Conservation (phyloP, 2,113 vertebrate genomes). For the Terrapene triunguis region DNA sequence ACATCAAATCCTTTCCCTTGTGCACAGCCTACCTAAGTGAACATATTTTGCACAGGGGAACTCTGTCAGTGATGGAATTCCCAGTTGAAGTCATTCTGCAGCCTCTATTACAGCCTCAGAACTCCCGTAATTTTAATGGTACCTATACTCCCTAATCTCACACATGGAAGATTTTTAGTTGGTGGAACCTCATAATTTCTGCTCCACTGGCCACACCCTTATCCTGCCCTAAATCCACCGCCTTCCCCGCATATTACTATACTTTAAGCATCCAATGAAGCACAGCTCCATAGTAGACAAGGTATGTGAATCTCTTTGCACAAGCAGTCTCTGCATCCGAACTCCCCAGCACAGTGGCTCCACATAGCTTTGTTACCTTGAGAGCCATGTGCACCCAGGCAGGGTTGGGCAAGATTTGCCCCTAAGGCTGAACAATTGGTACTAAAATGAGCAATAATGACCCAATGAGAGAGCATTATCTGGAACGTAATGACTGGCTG, state of each 20-base stretch:
- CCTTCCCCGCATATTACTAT: neutral
- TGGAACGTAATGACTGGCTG: neutral
- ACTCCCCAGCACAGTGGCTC: accelerated
- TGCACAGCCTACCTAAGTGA: neutral
- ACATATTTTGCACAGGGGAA: neutral
- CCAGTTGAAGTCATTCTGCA: neutral
- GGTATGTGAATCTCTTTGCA: neutral
- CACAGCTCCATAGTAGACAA: accelerated
- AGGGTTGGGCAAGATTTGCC: neutral
- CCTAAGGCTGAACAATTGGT: neutral
- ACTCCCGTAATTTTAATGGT: neutral
- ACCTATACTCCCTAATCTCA: accelerated
- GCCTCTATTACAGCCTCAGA: neutral
- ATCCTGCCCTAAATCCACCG: neutral
- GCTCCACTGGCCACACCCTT: neutral
- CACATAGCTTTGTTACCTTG: neutral
- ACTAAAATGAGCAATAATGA: neutral
- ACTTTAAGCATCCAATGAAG: neutral
- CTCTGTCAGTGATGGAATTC: neutral
- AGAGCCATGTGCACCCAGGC: accelerated
- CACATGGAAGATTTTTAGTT: accelerated
- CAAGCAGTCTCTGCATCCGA: neutral
- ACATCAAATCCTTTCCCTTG: neutral
- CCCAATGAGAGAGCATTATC: neutral
- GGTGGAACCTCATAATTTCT: neutral